These are phyloP conservation scores for Drosophila eugracilis DNA, from an alignment of 1,140 invertebrate genomes.

Conservation along the genomic window DNA sequence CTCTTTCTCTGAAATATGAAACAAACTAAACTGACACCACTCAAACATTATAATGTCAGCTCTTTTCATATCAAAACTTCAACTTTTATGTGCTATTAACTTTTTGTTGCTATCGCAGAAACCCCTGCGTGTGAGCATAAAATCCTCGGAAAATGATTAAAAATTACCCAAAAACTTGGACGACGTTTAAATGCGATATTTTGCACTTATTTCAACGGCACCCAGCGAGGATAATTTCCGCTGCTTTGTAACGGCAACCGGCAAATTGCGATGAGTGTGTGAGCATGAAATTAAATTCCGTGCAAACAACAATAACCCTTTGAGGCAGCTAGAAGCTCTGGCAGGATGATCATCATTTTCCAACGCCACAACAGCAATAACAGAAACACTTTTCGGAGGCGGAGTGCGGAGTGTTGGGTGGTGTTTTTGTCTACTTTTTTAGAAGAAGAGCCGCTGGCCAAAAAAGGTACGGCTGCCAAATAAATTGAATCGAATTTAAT, in stretches of 20 bases:
- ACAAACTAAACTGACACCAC: background rate
- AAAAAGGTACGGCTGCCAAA: conserved; percentile 55
- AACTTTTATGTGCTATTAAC: background rate
- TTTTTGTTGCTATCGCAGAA: background rate
- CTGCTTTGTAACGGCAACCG: conserved; percentile 42
- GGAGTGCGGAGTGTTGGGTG: background rate
- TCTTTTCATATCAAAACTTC: background rate
- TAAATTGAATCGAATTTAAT: conserved; percentile 81
- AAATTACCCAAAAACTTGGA: conserved; percentile 11
- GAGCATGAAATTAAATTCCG: conserved; percentile 78
- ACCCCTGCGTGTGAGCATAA: background rate
- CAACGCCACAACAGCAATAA: conserved; percentile 26
- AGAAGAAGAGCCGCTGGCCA: conserved; percentile 30
- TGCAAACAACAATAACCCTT: conserved; percentile 75
- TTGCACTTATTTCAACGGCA: conserved; percentile 44
- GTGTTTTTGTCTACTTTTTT: background rate
- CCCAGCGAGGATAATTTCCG: conserved; percentile 66
- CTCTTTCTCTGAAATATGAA: too few relatives aligned
- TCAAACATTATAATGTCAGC: background rate
- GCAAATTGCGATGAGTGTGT: conserved; percentile 47
- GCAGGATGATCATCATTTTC: conserved; percentile 33
- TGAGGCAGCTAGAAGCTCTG: conserved; percentile 40
- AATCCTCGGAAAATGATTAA: conserved; percentile 16
- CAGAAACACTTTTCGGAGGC: conserved; percentile 17
- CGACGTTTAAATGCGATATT: conserved; percentile 29